phyloP scores from a whole-genome alignment of 1,140 invertebrate species.

The Calliopsis andreniformis region DNA sequence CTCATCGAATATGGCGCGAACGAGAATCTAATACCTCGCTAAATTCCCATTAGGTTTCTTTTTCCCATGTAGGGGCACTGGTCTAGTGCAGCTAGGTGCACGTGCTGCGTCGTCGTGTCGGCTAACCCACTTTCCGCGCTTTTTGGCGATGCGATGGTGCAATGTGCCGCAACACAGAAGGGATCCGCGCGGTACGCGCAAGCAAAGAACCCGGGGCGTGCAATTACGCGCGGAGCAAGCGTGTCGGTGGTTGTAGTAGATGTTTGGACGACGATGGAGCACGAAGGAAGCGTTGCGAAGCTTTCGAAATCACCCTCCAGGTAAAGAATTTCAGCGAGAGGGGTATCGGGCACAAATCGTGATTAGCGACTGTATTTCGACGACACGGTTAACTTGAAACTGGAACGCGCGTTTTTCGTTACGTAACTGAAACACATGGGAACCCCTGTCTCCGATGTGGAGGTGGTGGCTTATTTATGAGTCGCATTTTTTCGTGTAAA shows the following conservation, averaged over 20 bases:
- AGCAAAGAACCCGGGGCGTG: not conserved
- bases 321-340: not conserved
- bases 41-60: constrained; percentile 15
- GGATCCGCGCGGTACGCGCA: not conserved
- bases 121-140: constrained; percentile 31
- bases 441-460: too few species aligned
- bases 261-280: not conserved
- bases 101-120: not conserved
- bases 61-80: not conserved
- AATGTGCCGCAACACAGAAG: constrained; percentile 6
- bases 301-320: constrained; percentile 7
- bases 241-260: too few species aligned
- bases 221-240: not conserved
- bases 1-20: too few species aligned
- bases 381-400: not conserved
- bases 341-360: not conserved
- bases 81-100: not conserved
- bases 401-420: constrained; percentile 18
- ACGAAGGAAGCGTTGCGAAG: not conserved
- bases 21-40: not conserved
- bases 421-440: constrained; percentile 16
- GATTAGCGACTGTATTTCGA: constrained; percentile 2
- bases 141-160: constrained; percentile 35
- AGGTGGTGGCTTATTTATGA: not conserved
- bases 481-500: not conserved